Evolutionary conservation across 1,140 invertebrate genomes (phyloP), one percentile per base, ranked within the genome.

Genomic region (Xylocopa sonorina): DNA sequence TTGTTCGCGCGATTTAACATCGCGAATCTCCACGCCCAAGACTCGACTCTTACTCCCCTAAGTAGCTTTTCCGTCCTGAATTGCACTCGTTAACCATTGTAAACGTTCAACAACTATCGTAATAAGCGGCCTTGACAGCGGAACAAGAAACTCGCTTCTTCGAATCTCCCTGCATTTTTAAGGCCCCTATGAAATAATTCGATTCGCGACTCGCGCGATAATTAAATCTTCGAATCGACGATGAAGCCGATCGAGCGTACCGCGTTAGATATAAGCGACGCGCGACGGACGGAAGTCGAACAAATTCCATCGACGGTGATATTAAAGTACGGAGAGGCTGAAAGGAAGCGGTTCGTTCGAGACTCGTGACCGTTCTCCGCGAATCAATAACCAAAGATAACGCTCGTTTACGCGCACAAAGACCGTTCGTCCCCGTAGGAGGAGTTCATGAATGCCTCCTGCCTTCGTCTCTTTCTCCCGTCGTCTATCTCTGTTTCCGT

Each of bases 371-470:
- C 29, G 3, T 4, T 29, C 18, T n/a, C 18, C 7, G 6, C 24
- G 66, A 58, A 77, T 77, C 75, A 58, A 69, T 71, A 60, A 50
- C 66, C 66, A 50, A 77, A 77, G 75, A 77, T 69, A 69, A 77
- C 57, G 32, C 64, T 48, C 66, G 75, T 77, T 76, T 58, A 68
- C 63, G 4, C 9, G 51, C 41, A 76, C 63, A 68, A 76, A 76
- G 63, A 21, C n/a, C n/a, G 29, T 43, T 21, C 14, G 0, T 16
- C 16, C 38, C 18, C 63, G 51, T 32, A 43, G 51, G 51, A 74
- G 57, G 24, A 75, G 34, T 76, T 67, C 27, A 34, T 76, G 50
- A 76, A 76, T 67, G 62, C 73, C 29, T n/a, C 32, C 16, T 18
- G 10, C 24, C 34, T 29, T 27, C 21, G 4, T 10, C 24, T 29